These are phyloP conservation scores for Ennomos quercinarius DNA, from an alignment of 2,888 invertebrate genomes.

Conservation along the genomic window DNA sequence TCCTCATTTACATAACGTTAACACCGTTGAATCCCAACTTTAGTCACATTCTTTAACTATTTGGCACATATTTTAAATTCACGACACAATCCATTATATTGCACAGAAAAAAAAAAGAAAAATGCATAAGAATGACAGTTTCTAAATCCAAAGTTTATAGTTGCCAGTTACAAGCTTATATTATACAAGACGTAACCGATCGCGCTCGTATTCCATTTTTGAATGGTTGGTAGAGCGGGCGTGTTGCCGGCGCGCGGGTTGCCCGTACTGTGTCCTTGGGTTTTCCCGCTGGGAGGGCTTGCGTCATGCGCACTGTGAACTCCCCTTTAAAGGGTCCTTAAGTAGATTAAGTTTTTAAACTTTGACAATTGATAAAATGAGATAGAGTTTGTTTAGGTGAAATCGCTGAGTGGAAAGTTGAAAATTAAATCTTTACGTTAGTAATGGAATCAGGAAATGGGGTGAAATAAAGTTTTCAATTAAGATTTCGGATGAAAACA, in stretches of 20 bases:
- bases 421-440: conserved; percentile 51
- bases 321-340: conserved; percentile 76
- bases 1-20: conserved; percentile 51
- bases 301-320: conserved; percentile 77
- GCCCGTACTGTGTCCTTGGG: conserved; percentile 76
- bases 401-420: conserved; percentile 76
- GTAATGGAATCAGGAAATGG: conserved; percentile 27
- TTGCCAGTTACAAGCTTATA: conserved; percentile 52
- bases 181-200: conserved; percentile 52
- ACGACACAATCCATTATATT: conserved; percentile 41
- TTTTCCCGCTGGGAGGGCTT: conserved; percentile 70
- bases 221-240: conserved; percentile 52
- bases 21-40: conserved; percentile 41
- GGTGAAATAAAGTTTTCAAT: conserved; percentile 4
- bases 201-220: conserved; percentile 66
- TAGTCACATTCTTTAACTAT: conserved; percentile 57
- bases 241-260: conserved; percentile 56
- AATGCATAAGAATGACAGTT: conserved; percentile 3
- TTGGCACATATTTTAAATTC: conserved; percentile 34
- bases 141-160: conserved; percentile 44
- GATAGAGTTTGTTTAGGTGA: conserved; percentile 75
- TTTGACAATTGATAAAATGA: conserved; percentile 83
- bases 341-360: conserved; percentile 85
- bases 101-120: conserved; percentile 22
- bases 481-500: too few relatives aligned